Percentiles rank a stretch among this genome's conserved stretches.
Evolutionary conservation across 2,113 vertebrate species (phyloP).

Genomic region (Tragelaphus strepsiceros): DNA sequence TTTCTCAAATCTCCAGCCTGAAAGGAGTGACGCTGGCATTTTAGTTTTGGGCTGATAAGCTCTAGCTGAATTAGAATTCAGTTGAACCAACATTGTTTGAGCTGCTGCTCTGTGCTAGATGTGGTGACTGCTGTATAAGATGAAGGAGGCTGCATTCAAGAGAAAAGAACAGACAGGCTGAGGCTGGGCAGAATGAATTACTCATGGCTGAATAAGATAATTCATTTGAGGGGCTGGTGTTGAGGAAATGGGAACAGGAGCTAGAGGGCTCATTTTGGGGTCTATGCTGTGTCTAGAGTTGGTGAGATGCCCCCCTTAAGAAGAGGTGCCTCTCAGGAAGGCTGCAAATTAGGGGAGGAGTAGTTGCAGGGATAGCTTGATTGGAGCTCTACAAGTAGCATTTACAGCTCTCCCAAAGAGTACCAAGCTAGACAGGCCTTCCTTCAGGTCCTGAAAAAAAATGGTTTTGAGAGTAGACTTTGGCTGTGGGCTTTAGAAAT

Average conservation of each 20-base stretch:
- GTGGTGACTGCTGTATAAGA: background rate
- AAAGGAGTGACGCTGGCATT: background rate
- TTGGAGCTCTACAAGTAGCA: background rate
- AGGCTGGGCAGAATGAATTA: background rate
- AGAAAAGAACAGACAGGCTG: background rate
- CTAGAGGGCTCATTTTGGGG: background rate
- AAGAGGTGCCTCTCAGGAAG: background rate
- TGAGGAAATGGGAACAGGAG: background rate
- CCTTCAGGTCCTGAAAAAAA: background rate
- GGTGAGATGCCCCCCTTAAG: background rate
- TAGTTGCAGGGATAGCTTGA: background rate
- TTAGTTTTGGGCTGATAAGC: background rate
- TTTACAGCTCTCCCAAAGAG: background rate
- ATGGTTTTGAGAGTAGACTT: background rate
- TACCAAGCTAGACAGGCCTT: background rate
- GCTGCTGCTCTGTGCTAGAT: background rate
- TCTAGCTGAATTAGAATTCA: background rate
- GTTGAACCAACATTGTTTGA: background rate
- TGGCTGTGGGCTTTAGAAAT: constrained; percentile 12
- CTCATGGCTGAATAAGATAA: background rate
- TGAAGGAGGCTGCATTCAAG: background rate
- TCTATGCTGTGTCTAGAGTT: background rate
- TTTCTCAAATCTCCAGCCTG: background rate
- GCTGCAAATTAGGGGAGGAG: background rate
- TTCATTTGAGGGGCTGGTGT: background rate